A percentile compares a stretch with the other conserved stretches of the same genome.
Conservation (phyloP, 2,888 invertebrate genomes). For the Drosophila nr. perissopoda region DNA sequence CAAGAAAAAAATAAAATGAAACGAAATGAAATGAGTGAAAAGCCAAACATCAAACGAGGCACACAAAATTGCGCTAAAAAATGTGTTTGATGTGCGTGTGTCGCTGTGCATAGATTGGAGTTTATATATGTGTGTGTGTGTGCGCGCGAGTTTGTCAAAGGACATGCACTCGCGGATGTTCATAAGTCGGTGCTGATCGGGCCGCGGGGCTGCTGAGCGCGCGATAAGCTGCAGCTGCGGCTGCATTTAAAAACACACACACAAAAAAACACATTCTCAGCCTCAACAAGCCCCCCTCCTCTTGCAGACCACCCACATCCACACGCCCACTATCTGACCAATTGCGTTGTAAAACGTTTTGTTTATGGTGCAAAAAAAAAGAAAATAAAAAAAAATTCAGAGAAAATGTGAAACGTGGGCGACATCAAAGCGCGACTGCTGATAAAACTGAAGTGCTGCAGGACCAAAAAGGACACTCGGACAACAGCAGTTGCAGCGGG, state of each 20-base stretch:
- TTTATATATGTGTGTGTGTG: conserved; percentile 11
- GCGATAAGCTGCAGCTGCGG: conserved; percentile 79
- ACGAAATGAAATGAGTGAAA: background rate
- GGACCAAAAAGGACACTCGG: conserved; percentile 60
- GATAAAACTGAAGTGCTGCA: conserved; percentile 72
- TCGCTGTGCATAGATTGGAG: conserved; percentile 11
- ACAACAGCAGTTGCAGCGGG: conserved; percentile 37
- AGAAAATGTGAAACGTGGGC: conserved; percentile 29
- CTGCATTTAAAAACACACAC: conserved; percentile 48
- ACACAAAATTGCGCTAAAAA: conserved; percentile 57
- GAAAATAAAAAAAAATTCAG: conserved; percentile 4
- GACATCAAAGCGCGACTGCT: conserved; percentile 68
- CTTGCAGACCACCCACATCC: conserved; percentile 3
- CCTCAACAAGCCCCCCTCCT: background rate
- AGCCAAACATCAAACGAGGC: conserved; percentile 47
- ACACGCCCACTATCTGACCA: conserved; percentile 54
- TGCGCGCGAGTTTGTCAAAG: conserved; percentile 39
- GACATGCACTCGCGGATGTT: conserved; percentile 39
- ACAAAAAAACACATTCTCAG: conserved; percentile 1
- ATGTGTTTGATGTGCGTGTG: conserved; percentile 69
- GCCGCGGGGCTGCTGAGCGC: conserved; percentile 53
- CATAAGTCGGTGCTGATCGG: conserved; percentile 68
- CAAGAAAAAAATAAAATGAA: background rate
- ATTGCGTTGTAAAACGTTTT: conserved; percentile 48
- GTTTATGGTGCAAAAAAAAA: conserved; percentile 20